Conservation (phyloP, 2,888 invertebrate species). For the Globia sparganii region DNA sequence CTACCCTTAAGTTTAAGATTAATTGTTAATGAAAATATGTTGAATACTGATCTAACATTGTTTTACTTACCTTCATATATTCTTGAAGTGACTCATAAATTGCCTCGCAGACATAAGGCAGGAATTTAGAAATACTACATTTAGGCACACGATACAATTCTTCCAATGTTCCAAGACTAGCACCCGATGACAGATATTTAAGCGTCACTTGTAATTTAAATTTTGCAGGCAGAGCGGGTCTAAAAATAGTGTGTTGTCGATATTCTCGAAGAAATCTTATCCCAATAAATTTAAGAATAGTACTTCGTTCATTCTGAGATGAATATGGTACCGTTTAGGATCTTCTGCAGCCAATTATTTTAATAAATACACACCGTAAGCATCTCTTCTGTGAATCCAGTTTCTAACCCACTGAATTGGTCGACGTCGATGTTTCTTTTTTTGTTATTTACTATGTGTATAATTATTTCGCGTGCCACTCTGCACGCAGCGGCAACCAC, state of each 20-base stretch:
- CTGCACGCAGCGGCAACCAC: conserved; percentile 50
- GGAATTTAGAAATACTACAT: conserved; percentile 25
- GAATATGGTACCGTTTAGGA: conserved; percentile 41
- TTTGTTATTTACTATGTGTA: conserved; percentile 41
- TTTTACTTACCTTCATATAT: conserved; percentile 49
- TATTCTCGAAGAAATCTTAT: conserved; percentile 50
- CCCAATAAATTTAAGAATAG: conserved; percentile 7
- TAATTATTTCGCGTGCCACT: conserved; percentile 46
- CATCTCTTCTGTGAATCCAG: conserved; percentile 50
- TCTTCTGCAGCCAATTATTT: conserved; percentile 44
- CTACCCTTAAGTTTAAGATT: conserved; percentile 34
- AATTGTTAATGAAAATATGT: conserved; percentile 45
- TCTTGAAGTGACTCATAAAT: conserved; percentile 49
- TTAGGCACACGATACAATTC: conserved; percentile 25
- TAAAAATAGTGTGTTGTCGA: conserved; percentile 47
- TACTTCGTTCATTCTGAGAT: conserved; percentile 49
- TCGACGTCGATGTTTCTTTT: conserved; percentile 47
- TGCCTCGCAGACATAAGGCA: conserved; percentile 1
- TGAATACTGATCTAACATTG: conserved; percentile 47
- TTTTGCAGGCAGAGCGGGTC: conserved; percentile 50
- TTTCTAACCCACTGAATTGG: conserved; percentile 50
- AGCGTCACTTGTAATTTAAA: conserved; percentile 46
- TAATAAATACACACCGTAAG: conserved; percentile 46
- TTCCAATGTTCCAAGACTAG: conserved; percentile 45
- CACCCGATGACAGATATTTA: conserved; percentile 44